These are phyloP conservation scores for Pachycephus smyrnensis DNA, from an alignment of 2,888 invertebrate genomes.

Conservation along the genomic window DNA sequence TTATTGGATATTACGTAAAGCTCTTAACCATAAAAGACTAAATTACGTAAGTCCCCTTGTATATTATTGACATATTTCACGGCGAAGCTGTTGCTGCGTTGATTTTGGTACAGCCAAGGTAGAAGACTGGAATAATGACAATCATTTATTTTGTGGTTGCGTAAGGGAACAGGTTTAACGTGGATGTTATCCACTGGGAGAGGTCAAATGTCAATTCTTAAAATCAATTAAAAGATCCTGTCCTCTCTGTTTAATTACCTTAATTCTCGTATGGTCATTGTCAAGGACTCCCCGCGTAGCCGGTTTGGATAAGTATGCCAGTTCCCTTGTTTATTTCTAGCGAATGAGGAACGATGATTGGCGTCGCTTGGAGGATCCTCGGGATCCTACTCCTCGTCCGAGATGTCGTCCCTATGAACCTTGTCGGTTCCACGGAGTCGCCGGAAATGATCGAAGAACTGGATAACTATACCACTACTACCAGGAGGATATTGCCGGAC, in stretches of 20 bases:
- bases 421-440: slow-evolving; percentile 36
- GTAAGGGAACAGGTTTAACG: not conserved
- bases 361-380: slow-evolving; percentile 50
- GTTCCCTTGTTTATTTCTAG: slow-evolving; percentile 23
- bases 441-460: slow-evolving; percentile 39
- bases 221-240: not conserved
- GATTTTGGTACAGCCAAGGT: not conserved
- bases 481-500: slow-evolving; percentile 54
- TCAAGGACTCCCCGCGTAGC: not conserved
- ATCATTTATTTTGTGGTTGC: not conserved
- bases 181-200: not conserved
- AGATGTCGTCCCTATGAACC: slow-evolving; percentile 32
- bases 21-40: not conserved
- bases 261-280: not conserved
- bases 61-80: not conserved
- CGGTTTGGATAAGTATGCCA: not conserved
- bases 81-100: not conserved
- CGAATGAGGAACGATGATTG: slow-evolving; percentile 58
- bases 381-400: slow-evolving; percentile 53
- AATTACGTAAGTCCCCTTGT: not conserved
- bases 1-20: not conserved
- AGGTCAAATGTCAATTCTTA: not conserved
- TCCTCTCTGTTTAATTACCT: not conserved
- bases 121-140: not conserved
- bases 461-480: slow-evolving; percentile 35